Conservation (phyloP, 2,113 vertebrate genomes). For the Sialia sialis region DNA sequence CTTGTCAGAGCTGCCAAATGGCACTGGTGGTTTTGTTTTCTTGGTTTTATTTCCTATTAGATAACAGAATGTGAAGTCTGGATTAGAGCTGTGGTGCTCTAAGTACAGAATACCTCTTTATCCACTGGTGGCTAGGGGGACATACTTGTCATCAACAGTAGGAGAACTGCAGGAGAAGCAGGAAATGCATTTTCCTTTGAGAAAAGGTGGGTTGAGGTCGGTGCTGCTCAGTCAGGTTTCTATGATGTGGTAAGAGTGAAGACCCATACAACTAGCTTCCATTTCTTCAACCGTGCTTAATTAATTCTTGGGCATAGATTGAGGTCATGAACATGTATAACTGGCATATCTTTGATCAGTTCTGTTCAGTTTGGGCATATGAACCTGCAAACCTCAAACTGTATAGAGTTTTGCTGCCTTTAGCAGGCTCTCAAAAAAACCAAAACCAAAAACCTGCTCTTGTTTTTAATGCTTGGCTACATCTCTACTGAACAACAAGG, state of each 20-base stretch:
- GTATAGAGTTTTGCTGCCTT: not conserved
- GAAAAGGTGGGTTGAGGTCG: not conserved
- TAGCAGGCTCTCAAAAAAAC: not conserved
- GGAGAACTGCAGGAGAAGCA: not conserved
- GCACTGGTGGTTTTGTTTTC: not conserved
- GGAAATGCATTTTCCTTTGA: not conserved
- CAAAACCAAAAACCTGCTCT: not conserved
- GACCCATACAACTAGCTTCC: not conserved
- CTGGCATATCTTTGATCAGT: not conserved
- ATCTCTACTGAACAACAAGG: not conserved
- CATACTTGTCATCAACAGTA: fast-evolving
- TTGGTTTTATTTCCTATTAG: not conserved
- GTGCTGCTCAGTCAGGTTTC: not conserved
- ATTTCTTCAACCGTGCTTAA: not conserved
- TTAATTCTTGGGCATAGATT: not conserved
- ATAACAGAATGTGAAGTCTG: not conserved
- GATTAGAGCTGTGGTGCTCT: not conserved
- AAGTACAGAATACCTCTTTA: not conserved
- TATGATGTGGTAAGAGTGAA: not conserved
- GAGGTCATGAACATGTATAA: not conserved
- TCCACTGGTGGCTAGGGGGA: not conserved
- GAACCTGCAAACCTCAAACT: not conserved
- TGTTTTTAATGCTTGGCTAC: not conserved
- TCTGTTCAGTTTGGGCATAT: not conserved
- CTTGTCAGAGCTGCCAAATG: not conserved